Base-by-base conservation (phyloP, 2,888 invertebrate species). In the Mechanitis mazaeus region DNA sequence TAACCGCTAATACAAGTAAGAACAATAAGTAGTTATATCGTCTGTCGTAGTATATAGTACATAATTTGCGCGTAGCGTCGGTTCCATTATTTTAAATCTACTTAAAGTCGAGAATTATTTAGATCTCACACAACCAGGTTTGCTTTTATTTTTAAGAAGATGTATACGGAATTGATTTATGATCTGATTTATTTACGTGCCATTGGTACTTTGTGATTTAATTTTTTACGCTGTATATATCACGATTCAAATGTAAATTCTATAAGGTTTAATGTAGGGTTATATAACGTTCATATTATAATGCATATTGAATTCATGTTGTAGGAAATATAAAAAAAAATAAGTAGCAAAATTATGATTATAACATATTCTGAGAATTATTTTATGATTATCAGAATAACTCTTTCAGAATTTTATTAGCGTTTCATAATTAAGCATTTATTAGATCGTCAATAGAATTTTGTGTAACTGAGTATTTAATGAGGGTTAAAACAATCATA, bases 21-120 rank as follows among this genome's bases (percentile, higher is more conserved):
- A 85, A 90, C 89, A 88, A 88, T 88, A 90, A 89, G 83, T 89
- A 90, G 88, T 73, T 77, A 74, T 87, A 86, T 84, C 79, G 75
- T 81, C 74, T 82, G 75, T 80, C 69, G 77, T 73, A 78, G 74
- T 59, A 60, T 58, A 66, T 69, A 69, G 71, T 73, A 71, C 69
- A 69, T 72, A 60, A 65, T 64, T 60, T 75, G 80, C 87, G 87
- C 87, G 75, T 75, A 86, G 87, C 87, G 87, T 87, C 64, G 56
- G 59, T 67, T 58, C 66, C 68, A 9, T 42, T 42, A 11, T 9
- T 42, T 11, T 35, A 35, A 11, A 11, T 42, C 42, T 42, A 7
- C 42, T 42, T 11, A 11, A 11, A 42, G 42, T 11, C 9, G 11
- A 11, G 42, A 42, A 2, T 42, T 9, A 57, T 60, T 53, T 33